Percentiles rank a stretch among this genome's conserved stretches.
phyloP scores from a whole-genome alignment of 2,113 vertebrate genomes.

The Neogobius melanostomus region DNA sequence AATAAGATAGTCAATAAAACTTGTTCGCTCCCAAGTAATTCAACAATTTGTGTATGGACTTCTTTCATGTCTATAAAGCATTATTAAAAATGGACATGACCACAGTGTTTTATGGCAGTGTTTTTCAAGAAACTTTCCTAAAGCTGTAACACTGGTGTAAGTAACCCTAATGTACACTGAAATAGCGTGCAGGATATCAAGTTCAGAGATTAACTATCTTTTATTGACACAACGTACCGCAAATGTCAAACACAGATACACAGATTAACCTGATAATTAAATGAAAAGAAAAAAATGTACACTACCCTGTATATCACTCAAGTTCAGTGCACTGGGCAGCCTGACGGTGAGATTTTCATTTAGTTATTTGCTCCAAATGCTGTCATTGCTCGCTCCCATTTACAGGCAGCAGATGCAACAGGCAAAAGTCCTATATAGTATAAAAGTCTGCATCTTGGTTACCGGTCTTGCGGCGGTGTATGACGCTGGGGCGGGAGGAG shows the following conservation, averaged over 20 bases:
- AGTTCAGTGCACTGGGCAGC: too few relatives aligned
- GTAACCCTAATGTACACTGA: background rate
- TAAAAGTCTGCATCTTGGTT: slow-evolving; percentile 1
- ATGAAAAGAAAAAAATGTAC: too few relatives aligned
- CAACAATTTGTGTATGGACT: too few relatives aligned
- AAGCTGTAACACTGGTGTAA: background rate
- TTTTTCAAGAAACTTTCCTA: background rate
- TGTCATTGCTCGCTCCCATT: background rate
- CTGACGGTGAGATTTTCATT: too few relatives aligned
- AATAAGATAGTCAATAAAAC: too few relatives aligned
- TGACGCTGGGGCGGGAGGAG: slow-evolving; percentile 72
- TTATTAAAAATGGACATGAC: background rate
- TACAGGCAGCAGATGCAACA: background rate
- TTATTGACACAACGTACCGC: background rate
- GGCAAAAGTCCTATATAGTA: background rate
- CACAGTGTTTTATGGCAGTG: background rate
- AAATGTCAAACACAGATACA: background rate
- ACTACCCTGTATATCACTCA: too few relatives aligned
- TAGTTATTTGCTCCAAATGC: too few relatives aligned
- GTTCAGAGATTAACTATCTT: background rate
- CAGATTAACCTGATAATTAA: too few relatives aligned
- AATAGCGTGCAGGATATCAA: background rate
- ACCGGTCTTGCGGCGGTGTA: slow-evolving; percentile 92
- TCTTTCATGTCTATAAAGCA: too few relatives aligned
- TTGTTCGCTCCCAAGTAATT: too few relatives aligned